phyloP scores from a whole-genome alignment of 2,797 vertebrate genomes.

The Nasua narica region DNA sequence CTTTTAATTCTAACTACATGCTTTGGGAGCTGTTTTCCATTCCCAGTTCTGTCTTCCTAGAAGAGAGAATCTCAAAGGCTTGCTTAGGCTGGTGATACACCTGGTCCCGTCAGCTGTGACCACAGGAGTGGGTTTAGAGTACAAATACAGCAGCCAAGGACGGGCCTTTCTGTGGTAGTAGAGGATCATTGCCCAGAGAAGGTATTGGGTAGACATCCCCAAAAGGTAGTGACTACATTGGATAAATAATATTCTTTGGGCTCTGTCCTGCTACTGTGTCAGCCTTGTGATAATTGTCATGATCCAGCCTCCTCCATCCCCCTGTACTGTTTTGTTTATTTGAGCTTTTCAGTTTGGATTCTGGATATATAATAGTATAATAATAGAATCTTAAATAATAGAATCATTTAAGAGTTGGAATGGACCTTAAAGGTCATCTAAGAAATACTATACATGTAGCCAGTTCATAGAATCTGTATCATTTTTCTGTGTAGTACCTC shows the following conservation, averaged over 20 bases:
- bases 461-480: background rate
- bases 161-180: background rate
- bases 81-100: background rate
- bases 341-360: slow-evolving; percentile 45
- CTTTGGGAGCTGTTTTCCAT: background rate
- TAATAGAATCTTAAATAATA: too few species aligned
- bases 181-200: slow-evolving; percentile 19
- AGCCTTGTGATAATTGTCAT: background rate
- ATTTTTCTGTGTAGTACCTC: slow-evolving; percentile 19
- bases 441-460: background rate
- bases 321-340: slow-evolving; percentile 17
- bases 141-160: background rate
- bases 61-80: slow-evolving; percentile 9
- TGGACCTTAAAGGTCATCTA: background rate
- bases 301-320: background rate
- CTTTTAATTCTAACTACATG: background rate
- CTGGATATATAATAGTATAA: background rate
- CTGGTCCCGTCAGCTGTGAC: background rate
- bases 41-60: background rate
- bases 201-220: background rate
- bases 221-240: background rate
- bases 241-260: background rate
- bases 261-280: background rate
- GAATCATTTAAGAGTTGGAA: slow-evolving; percentile 23
- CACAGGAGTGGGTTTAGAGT: background rate